Percentiles rank a stretch among this genome's conserved stretches.
Conservation (phyloP, 1,140 invertebrate genomes). For the Leptestheria dahalacensis region DNA sequence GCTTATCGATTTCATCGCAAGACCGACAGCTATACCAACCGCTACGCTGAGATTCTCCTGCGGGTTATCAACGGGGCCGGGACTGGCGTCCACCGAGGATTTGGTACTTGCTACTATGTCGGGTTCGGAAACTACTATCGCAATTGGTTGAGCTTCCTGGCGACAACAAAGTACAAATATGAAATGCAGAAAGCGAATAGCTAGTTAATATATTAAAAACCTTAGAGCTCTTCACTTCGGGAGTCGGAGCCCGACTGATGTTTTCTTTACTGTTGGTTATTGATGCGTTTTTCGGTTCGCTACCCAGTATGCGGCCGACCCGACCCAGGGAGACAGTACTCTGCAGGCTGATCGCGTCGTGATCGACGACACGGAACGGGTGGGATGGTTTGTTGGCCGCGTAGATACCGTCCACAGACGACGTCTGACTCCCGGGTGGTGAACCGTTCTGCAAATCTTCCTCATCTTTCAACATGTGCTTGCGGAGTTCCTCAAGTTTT, state of each 20-base stretch:
- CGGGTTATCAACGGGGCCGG: too few species aligned
- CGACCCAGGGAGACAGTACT: constrained; percentile 69
- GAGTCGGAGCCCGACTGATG: constrained; percentile 10
- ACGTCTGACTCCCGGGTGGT: constrained; percentile 61
- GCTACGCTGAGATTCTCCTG: constrained; percentile 27
- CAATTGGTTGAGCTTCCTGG: neutral
- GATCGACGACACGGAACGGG: constrained; percentile 67
- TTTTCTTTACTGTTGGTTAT: constrained; percentile 8
- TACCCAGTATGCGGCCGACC: constrained; percentile 55
- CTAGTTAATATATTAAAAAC: neutral
- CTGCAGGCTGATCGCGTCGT: constrained; percentile 68
- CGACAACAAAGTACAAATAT: neutral
- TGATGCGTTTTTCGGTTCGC: constrained; percentile 24
- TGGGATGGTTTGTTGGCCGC: constrained; percentile 42
- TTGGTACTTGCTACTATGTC: constrained; percentile 90
- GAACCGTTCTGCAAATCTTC: constrained; percentile 42
- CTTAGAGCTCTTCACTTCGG: neutral
- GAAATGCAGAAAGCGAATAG: neutral
- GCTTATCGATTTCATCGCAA: constrained; percentile 18
- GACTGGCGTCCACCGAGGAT: too few species aligned
- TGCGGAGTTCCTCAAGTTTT: neutral
- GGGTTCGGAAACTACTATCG: constrained; percentile 49
- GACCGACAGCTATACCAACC: constrained; percentile 6
- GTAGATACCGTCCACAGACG: constrained; percentile 45
- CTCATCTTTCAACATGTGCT: constrained; percentile 42